Evolutionary conservation across 2,113 vertebrate genomes (phyloP), one percentile per base, ranked within the genome.

Genomic region (Pangasianodon gigas): DNA sequence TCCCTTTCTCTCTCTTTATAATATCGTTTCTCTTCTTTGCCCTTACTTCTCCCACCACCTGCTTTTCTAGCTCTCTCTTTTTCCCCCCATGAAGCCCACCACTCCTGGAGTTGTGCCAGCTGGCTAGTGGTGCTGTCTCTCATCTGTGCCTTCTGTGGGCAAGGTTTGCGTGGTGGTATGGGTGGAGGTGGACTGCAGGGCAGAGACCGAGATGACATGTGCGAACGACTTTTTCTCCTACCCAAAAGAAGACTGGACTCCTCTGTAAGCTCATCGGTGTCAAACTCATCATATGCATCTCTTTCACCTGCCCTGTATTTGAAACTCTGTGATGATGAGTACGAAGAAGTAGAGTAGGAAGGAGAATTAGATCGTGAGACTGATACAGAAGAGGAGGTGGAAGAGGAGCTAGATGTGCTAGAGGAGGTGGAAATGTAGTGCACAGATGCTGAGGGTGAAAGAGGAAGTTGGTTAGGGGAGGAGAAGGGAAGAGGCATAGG

Each of bases 1-100:
- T 96, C 96, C 7, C 90, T 94, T 87, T 96, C 96, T 41, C 95
- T 93, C 87, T 96, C 95, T 89, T 96, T 96, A 87, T 95, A 94
- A 60, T 95, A 94, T 69, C 94, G 92, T 77, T 95, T 96, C 62
- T 95, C 95, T 2, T 95, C 95, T 88, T 93, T 94, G 10, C 88
- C 88, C 24, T 90, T 87, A 5, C 90, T 58, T 87, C 87, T 88
- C 4, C 56, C 83, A n/a, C 86, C 81, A 75, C 26, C 51, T 91
- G 82, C 46, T 62, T 71, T 91, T 51, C 93, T 94, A 0, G 41
- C 90, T 79, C 93, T 89, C 18, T 96, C 96, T 89, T 95, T 93
- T 88, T 96, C 96, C 0, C 93, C 96, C 96, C 96, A 96, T 0
- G 95, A 96, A 5, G 95, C 94, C 96, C 96, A 96, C 96, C 96